Percentiles rank a stretch among this genome's conserved stretches.
Conservation (phyloP, 2,797 vertebrate species). For the Discoglossus pictus region DNA sequence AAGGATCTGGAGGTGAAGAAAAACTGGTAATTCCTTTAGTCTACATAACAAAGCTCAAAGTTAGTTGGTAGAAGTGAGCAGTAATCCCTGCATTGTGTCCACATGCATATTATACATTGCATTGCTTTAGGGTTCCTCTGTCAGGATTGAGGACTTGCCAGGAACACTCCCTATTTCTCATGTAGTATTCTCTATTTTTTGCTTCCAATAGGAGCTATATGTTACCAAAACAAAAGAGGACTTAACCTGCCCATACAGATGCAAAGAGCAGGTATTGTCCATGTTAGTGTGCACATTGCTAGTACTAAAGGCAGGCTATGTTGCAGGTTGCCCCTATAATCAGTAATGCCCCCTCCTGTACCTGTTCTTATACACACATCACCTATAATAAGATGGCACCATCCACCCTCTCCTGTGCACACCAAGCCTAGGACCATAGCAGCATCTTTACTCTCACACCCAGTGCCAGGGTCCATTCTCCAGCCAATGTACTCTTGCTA, state of each 20-base stretch:
- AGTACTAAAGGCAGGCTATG: not conserved
- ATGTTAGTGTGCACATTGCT: conserved; percentile 28
- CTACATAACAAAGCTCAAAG: conserved; percentile 45
- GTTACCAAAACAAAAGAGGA: not conserved
- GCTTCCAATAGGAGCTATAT: not conserved
- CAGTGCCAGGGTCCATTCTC: conserved; percentile 71
- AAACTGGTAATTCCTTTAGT: conserved; percentile 31
- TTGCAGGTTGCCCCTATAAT: not conserved
- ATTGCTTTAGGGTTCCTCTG: conserved; percentile 7
- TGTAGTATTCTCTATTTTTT: conserved; percentile 2
- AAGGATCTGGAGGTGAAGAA: not conserved
- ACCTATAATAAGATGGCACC: too few relatives aligned
- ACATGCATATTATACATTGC: too few relatives aligned
- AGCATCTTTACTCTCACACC: conserved; percentile 71
- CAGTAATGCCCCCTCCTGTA: not conserved
- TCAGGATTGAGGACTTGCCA: not conserved
- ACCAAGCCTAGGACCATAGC: conserved; percentile 69
- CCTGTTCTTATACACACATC: not conserved
- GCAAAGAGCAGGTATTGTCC: conserved; percentile 9
- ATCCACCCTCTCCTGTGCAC: too few relatives aligned
- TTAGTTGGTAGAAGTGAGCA: conserved; percentile 18
- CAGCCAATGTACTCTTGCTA: conserved; percentile 83
- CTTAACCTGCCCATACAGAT: conserved; percentile 13
- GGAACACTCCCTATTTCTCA: not conserved
- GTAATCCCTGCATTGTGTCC: not conserved